Evolutionary conservation across 2,113 vertebrate genomes (phyloP).

Genomic region (Spilogale gracilis): DNA sequence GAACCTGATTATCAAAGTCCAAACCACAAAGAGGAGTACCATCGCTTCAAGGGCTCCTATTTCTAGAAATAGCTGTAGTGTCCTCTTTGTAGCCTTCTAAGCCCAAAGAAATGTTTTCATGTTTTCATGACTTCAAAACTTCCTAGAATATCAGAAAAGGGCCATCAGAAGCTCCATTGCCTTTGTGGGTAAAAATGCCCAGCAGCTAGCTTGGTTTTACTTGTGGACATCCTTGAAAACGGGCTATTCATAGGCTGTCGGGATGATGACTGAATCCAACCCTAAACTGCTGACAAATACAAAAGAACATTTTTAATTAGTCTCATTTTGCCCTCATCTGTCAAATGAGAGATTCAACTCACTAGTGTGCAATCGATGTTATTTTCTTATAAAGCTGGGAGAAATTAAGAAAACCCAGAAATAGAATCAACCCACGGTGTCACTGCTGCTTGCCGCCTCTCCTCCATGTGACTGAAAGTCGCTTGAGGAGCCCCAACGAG

Average conservation of each 20-base stretch:
- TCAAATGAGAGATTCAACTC: conserved; percentile 64
- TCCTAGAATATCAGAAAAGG: conserved; percentile 70
- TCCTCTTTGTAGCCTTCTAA: conserved; percentile 73
- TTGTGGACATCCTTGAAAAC: conserved; percentile 63
- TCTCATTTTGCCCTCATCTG: conserved; percentile 56
- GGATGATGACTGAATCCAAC: conserved; percentile 53
- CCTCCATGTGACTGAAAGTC: background rate
- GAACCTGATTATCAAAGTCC: conserved; percentile 74
- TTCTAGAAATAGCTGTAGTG: conserved; percentile 75
- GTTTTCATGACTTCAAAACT: conserved; percentile 78
- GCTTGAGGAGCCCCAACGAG: background rate
- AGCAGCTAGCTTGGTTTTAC: conserved; percentile 18
- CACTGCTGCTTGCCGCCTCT: background rate
- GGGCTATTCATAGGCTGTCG: conserved; percentile 62
- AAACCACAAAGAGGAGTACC: conserved; percentile 74
- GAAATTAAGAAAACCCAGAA: conserved; percentile 26
- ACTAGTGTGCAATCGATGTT: conserved; percentile 47
- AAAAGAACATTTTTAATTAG: conserved; percentile 70
- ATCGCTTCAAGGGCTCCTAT: conserved; percentile 77
- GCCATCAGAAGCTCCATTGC: conserved; percentile 8
- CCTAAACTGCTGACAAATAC: conserved; percentile 63
- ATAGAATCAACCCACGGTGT: background rate
- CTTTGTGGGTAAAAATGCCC: conserved; percentile 27
- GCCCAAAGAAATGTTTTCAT: conserved; percentile 72
- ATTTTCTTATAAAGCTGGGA: conserved; percentile 63